phyloP scores from a whole-genome alignment of 2,797 vertebrate species.

The Gymnodraco acuticeps region DNA sequence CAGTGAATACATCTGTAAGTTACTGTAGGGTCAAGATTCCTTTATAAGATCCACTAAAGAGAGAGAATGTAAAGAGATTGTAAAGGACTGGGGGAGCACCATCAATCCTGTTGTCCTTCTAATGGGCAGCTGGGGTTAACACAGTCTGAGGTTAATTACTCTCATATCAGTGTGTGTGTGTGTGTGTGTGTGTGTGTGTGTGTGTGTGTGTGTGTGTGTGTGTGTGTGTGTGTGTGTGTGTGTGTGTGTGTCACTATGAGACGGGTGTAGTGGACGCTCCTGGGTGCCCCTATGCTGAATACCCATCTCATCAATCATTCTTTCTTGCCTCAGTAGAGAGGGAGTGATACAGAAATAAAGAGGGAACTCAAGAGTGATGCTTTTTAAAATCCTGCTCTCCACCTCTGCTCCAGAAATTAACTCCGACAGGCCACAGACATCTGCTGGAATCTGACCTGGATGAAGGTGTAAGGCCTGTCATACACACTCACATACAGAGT shows the following conservation, averaged over 20 bases:
- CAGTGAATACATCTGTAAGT: not conserved
- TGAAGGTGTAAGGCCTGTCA: conserved; percentile 42
- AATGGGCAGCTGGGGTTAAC: conserved; percentile 85
- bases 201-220: conserved; percentile 43
- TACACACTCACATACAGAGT: not conserved
- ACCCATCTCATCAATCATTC: conserved; percentile 86
- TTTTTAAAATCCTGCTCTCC: conserved; percentile 69
- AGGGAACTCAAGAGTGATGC: conserved; percentile 63
- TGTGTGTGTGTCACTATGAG: conserved; percentile 61
- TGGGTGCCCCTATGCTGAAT: conserved; percentile 77
- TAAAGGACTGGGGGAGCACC: conserved; percentile 79
- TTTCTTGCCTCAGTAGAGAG: conserved; percentile 60
- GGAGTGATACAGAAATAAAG: conserved; percentile 61
- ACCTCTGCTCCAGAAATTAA: conserved; percentile 69
- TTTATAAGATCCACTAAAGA: not conserved
- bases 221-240: conserved; percentile 48
- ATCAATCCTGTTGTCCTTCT: conserved; percentile 89
- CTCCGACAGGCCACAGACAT: conserved; percentile 61
- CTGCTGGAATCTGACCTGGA: conserved; percentile 63
- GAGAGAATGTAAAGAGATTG: conserved; percentile 34
- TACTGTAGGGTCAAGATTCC: not conserved
- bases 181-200: conserved; percentile 46
- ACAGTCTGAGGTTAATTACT: conserved; percentile 90
- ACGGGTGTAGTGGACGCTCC: conserved; percentile 74
- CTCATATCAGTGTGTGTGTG: conserved; percentile 77